These are phyloP conservation scores for Idris sp. DNA, from an alignment of 1,140 invertebrate species.

Conservation along the genomic window DNA sequence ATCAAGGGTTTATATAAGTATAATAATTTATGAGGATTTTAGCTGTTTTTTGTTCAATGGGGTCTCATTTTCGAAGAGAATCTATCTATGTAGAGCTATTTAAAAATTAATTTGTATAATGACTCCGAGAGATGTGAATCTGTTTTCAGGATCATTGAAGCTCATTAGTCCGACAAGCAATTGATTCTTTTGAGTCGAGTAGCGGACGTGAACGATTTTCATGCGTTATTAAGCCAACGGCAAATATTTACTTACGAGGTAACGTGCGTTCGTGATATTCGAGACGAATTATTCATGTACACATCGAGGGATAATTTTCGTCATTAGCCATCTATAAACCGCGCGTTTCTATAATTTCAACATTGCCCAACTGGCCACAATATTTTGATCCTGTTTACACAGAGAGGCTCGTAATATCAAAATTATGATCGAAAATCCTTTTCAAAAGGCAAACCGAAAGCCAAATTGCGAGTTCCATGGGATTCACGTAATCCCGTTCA, in stretches of 20 bases:
- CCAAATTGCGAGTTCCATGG: conserved; percentile 6
- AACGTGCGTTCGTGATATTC: conserved; percentile 39
- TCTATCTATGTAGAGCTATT: no score
- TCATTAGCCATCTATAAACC: conserved; percentile 48
- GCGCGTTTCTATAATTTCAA: conserved; percentile 38
- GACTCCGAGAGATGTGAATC: no score
- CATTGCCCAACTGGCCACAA: conserved; percentile 33
- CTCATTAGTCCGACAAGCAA: no score
- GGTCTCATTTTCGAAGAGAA: no score
- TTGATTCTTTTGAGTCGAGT: conserved; percentile 29
- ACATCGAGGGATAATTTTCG: conserved; percentile 49
- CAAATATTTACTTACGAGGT: conserved; percentile 49
- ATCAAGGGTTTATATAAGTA: no score
- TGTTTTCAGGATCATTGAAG: no score
- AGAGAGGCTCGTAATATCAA: conserved; percentile 37
- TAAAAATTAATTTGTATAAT: no score
- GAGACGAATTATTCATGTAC: conserved; percentile 42
- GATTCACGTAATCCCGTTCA: conserved; percentile 15
- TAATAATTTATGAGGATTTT: no score
- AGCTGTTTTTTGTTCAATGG: no score
- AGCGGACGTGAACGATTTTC: conserved; percentile 28
- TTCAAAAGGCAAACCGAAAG: conserved; percentile 32
- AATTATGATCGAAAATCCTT: conserved; percentile 29
- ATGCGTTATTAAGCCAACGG: conserved; percentile 52
- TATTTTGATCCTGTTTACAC: conserved; percentile 50